A percentile compares a stretch with the other conserved stretches of the same genome.
Evolutionary conservation across 2,113 vertebrate species (phyloP).

Genomic region (Pseudolaguvia tuberculata): DNA sequence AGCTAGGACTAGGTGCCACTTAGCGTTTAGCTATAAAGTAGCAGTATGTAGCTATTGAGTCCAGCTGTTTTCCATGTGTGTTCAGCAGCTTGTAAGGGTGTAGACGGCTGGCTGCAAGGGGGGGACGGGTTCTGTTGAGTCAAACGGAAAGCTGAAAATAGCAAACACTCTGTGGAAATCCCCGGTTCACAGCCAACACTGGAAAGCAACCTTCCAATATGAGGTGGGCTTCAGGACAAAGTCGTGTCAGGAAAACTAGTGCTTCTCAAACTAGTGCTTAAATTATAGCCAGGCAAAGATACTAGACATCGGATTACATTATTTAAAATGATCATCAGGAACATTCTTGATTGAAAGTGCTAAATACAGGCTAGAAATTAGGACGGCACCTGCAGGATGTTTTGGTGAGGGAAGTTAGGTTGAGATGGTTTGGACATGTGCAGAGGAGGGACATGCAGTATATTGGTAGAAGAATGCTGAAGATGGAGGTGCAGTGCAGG

Average conservation of each 20-base stretch:
- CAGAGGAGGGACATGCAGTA: too few species aligned
- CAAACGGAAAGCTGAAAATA: constrained; percentile 42
- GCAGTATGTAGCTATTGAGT: constrained; percentile 52
- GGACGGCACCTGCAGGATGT: too few species aligned
- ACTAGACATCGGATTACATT: too few species aligned
- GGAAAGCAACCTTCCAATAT: constrained; percentile 29
- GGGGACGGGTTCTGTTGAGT: constrained; percentile 14
- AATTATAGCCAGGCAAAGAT: neutral
- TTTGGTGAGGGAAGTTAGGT: too few species aligned
- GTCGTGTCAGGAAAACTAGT: constrained; percentile 4
- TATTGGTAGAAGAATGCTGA: too few species aligned
- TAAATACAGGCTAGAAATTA: too few species aligned
- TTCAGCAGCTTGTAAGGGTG: constrained; percentile 39
- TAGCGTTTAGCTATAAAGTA: constrained; percentile 25
- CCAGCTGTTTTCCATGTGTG: constrained; percentile 47
- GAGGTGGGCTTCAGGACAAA: constrained; percentile 35
- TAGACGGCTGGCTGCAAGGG: constrained; percentile 26
- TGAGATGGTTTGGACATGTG: too few species aligned
- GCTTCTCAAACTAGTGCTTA: neutral
- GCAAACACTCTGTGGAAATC: constrained; percentile 46
- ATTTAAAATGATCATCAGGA: too few species aligned
- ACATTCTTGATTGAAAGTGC: too few species aligned
- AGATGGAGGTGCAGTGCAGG: too few species aligned
- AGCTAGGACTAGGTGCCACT: constrained; percentile 22
- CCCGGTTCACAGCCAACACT: constrained; percentile 45